phyloP scores from a whole-genome alignment of 2,888 invertebrate species.

The Dendrolimus houi region DNA sequence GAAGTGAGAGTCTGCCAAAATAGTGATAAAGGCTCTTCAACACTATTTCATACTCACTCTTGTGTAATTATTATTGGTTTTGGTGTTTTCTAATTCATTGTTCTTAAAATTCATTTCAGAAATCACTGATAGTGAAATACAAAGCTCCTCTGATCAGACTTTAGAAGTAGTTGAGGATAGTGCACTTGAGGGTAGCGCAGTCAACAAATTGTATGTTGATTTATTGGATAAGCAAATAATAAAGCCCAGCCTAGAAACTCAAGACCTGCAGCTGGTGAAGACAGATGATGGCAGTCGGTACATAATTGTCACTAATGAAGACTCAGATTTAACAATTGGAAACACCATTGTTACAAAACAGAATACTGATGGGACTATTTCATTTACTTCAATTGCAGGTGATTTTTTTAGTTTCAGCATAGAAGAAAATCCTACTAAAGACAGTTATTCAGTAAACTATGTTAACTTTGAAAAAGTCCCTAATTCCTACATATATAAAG shows the following conservation, averaged over 20 bases:
- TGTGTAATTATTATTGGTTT: too few relatives aligned
- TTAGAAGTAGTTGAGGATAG: slow-evolving; percentile 18
- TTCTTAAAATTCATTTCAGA: slow-evolving; percentile 3
- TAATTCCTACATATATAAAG: too few relatives aligned
- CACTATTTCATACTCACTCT: too few relatives aligned
- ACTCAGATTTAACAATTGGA: slow-evolving; percentile 19
- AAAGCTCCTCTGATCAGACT: slow-evolving; percentile 8
- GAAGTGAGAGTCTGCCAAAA: too few relatives aligned
- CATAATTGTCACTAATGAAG: slow-evolving; percentile 41
- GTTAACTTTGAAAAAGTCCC: too few relatives aligned
- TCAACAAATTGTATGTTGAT: slow-evolving; percentile 50
- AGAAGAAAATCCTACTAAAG: too few relatives aligned
- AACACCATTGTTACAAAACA: slow-evolving; percentile 52
- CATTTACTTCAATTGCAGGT: slow-evolving; percentile 52
- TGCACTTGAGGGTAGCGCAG: slow-evolving; percentile 22
- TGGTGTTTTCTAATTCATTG: not conserved
- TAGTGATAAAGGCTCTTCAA: too few relatives aligned
- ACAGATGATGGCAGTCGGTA: slow-evolving; percentile 43
- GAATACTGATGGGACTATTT: slow-evolving; percentile 62
- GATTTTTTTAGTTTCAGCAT: slow-evolving; percentile 2
- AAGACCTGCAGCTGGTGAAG: slow-evolving; percentile 46
- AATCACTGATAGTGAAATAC: not conserved
- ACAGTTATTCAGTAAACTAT: too few relatives aligned
- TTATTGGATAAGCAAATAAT: slow-evolving; percentile 33
- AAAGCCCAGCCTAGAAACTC: slow-evolving; percentile 36